Percentiles rank a stretch among this genome's conserved stretches.
phyloP scores from a whole-genome alignment of 2,888 invertebrate genomes.

The Melanotus villosus region DNA sequence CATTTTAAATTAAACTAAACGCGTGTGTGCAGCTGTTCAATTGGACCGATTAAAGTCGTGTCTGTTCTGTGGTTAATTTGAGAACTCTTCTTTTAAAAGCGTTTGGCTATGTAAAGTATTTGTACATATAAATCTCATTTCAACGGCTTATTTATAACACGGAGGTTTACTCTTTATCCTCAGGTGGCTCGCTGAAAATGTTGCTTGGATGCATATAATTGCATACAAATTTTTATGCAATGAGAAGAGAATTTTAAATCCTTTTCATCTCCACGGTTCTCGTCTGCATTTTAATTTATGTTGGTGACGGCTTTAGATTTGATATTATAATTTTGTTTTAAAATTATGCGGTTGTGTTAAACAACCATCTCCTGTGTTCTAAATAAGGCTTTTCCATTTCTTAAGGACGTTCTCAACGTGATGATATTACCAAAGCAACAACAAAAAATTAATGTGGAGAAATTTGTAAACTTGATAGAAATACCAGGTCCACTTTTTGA shows the following conservation, averaged over 20 bases:
- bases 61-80: slow-evolving; percentile 27
- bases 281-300: slow-evolving; percentile 11
- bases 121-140: neutral
- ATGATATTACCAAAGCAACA: too few species aligned
- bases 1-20: slow-evolving; percentile 22
- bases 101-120: slow-evolving; percentile 2
- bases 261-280: neutral
- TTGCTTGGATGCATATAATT: slow-evolving; percentile 12
- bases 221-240: slow-evolving; percentile 16
- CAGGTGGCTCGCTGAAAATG: neutral
- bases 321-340: too few species aligned
- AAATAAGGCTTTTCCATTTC: too few species aligned
- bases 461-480: too few species aligned
- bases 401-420: too few species aligned
- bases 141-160: neutral
- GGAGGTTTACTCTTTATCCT: neutral
- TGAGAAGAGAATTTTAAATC: slow-evolving; percentile 7
- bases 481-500: too few species aligned
- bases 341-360: too few species aligned
- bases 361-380: too few species aligned
- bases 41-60: slow-evolving; percentile 26
- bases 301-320: neutral
- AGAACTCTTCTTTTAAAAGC: slow-evolving; percentile 22
- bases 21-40: slow-evolving; percentile 36
- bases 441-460: too few species aligned